These are phyloP conservation scores for Tetramorium bicarinatum DNA, from an alignment of 2,888 invertebrate genomes.

Conservation along the genomic window DNA sequence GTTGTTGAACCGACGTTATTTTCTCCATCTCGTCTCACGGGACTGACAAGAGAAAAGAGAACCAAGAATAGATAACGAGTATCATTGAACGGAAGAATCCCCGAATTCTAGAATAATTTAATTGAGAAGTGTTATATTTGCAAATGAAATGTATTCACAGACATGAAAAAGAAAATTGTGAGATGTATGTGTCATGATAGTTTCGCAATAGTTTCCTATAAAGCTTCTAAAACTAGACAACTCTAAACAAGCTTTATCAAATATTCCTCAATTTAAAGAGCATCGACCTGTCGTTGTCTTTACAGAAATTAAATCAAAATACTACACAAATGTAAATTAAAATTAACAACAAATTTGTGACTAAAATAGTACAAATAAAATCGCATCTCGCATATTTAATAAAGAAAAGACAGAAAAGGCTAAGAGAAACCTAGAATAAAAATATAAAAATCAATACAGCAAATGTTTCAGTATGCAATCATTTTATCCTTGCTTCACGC, in stretches of 20 bases:
- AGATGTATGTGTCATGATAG: background rate
- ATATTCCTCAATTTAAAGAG: background rate
- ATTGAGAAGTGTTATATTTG: slow-evolving; percentile 4
- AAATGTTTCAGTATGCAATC: background rate
- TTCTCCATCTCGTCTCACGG: slow-evolving; percentile 25
- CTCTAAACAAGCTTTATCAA: slow-evolving; percentile 6
- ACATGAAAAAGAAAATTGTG: background rate
- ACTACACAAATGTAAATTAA: slow-evolving; percentile 8
- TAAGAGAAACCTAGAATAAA: background rate
- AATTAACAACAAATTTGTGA: background rate
- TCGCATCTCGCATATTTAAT: background rate
- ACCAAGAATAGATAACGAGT: slow-evolving; percentile 37
- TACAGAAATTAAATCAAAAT: background rate
- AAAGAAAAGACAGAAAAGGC: background rate
- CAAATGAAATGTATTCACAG: slow-evolving; percentile 6
- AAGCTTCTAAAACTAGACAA: background rate
- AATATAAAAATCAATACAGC: background rate
- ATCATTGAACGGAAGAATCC: background rate
- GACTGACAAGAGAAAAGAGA: slow-evolving; percentile 35
- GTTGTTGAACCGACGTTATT: slow-evolving; percentile 55
- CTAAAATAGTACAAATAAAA: background rate
- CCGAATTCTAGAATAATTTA: background rate
- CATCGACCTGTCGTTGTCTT: background rate
- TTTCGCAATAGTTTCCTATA: background rate
- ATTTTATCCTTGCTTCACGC: background rate